phyloP scores from a whole-genome alignment of 1,140 invertebrate genomes.

The Drosophila gunungcola region DNA sequence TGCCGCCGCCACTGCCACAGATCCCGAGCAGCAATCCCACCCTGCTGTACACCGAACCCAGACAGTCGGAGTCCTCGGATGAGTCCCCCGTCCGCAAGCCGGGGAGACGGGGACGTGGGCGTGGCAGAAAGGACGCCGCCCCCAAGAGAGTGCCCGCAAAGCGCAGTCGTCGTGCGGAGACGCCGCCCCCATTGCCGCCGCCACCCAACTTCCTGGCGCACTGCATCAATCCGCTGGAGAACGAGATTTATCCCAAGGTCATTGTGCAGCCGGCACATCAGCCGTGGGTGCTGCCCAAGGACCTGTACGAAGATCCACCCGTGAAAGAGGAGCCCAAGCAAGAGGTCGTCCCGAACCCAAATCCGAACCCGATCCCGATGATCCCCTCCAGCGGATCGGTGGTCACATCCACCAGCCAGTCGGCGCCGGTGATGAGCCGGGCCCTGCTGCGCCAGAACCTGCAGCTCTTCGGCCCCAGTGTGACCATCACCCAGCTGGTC shows the following conservation, averaged over 20 bases:
- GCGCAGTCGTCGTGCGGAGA: neutral
- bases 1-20: too few species aligned
- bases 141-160: neutral
- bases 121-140: neutral
- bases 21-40: neutral
- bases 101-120: neutral
- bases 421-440: neutral
- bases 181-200: slow-evolving; percentile 15
- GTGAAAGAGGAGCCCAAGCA: too few species aligned
- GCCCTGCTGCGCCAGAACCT: slow-evolving; percentile 4
- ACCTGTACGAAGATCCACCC: neutral
- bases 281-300: slow-evolving; percentile 14
- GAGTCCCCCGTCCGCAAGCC: too few species aligned
- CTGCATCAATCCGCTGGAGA: slow-evolving; percentile 33
- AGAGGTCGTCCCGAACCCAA: neutral
- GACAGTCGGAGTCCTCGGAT: too few species aligned
- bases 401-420: neutral
- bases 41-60: neutral
- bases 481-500: slow-evolving; percentile 1
- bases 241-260: slow-evolving; percentile 35
- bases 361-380: neutral
- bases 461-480: slow-evolving; percentile 18
- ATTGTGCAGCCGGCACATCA: slow-evolving; percentile 17
- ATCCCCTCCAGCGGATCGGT: neutral
- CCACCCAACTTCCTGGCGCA: slow-evolving; percentile 18